phyloP scores from a whole-genome alignment of 2,888 invertebrate genomes.

The Chalcosyrphus nemorum region DNA sequence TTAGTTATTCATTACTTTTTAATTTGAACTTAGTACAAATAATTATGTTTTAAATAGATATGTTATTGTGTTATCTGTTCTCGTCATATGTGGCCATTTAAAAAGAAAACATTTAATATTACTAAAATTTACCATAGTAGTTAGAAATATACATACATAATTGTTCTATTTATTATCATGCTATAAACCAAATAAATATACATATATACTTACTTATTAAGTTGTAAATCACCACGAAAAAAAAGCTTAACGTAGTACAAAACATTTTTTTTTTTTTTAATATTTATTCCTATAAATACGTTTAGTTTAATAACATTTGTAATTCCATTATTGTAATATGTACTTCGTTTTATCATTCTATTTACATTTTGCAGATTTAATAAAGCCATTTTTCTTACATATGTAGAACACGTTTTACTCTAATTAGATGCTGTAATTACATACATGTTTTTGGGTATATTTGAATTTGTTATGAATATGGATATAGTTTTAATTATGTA shows the following conservation, averaged over 20 bases:
- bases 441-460: too few relatives aligned
- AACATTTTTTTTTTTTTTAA: not conserved
- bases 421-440: too few relatives aligned
- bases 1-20: too few relatives aligned
- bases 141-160: not conserved
- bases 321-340: not conserved
- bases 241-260: not conserved
- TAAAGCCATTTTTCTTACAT: not conserved
- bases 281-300: conserved; percentile 5
- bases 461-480: too few relatives aligned
- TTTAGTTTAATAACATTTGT: conserved; percentile 1
- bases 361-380: not conserved
- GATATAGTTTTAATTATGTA: too few relatives aligned
- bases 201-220: not conserved
- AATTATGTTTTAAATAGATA: too few relatives aligned
- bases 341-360: not conserved
- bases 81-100: too few relatives aligned
- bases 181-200: not conserved
- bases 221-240: not conserved
- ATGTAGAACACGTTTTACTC: too few relatives aligned
- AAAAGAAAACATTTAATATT: too few relatives aligned
- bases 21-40: too few relatives aligned
- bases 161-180: not conserved
- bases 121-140: too few relatives aligned
- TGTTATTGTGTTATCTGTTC: too few relatives aligned